Evolutionary conservation across 2,113 vertebrate genomes (phyloP), one percentile per base, ranked within the genome.

Genomic region (Gambusia holbrooki): DNA sequence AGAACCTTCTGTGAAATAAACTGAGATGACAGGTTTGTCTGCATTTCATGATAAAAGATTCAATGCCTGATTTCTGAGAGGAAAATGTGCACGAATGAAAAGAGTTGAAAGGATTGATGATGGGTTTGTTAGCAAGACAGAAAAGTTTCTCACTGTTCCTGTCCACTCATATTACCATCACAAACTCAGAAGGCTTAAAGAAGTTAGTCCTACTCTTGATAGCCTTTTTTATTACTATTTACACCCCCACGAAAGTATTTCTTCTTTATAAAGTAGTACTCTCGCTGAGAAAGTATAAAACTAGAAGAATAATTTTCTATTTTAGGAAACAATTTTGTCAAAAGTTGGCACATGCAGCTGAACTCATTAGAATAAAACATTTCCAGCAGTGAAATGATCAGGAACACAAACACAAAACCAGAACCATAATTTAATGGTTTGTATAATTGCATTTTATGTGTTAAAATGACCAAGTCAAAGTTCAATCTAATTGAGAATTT

Each of bases 1-100:
- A 88, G 80, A 83, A 79, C 71, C 83, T 88, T 81, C 54, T 72
- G 74, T 81, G 78, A 81, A 77, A 79, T 77, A 85, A 74, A 73
- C 69, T 19, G 42, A 73, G 42, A 69, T 58, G 63, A 79, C 69
- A 10, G 69, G 14, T 63, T 60, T 83, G 17, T 28, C 37, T 60
- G 42, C 12, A 61, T 71, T 37, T 69, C 32, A 69, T 74, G 73
- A 19, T 77, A 73, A 82, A 85, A 77, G 32, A 80, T 85, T 61
- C 28, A 74, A 33, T 33, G 30, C 76, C 30, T 86, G 65, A 80
- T 85, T 90, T 69, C 79, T 69, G 62, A 65, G 32, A 15, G 33
- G 14, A 66, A 77, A 71, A 25, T 61, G 32, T 66, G 69, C 71
- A 58, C 80, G 25, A 54, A 60, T 69, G 66, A 73, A 28, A 19